Conservation (phyloP, 2,797 vertebrate species). For the Arctocebus calabarensis region DNA sequence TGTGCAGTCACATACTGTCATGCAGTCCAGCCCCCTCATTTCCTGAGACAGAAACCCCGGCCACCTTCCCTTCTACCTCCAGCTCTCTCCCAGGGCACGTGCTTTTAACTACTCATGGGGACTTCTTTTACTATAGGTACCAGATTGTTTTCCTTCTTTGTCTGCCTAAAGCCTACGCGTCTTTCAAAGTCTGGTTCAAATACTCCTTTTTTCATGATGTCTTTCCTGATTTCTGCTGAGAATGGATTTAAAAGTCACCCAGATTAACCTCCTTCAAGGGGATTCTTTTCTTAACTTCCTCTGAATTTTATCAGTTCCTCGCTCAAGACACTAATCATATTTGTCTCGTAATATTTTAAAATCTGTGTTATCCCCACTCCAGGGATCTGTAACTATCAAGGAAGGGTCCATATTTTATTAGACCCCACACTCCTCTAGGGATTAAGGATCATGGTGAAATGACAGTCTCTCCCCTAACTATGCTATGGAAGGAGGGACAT, state of each 20-base stretch:
- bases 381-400: neutral
- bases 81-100: neutral
- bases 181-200: conserved; percentile 60
- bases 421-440: neutral
- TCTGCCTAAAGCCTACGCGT: neutral
- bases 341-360: conserved; percentile 6
- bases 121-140: neutral
- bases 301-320: neutral
- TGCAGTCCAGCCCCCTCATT: neutral
- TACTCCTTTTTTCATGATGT: neutral
- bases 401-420: neutral
- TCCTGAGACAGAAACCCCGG: neutral
- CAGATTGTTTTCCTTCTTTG: neutral
- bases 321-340: neutral
- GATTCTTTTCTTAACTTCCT: conserved; percentile 31
- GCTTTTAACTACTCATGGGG: neutral
- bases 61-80: neutral
- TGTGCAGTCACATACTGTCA: neutral
- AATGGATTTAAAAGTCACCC: conserved; percentile 51
- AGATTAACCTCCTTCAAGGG: conserved; percentile 30
- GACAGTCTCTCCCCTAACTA: neutral
- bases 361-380: neutral
- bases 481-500: neutral
- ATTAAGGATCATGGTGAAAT: neutral
- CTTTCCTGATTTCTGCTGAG: neutral